These are phyloP conservation scores for Sceliomorpha sp. DNA, from an alignment of 2,888 invertebrate genomes.

Conservation along the genomic window DNA sequence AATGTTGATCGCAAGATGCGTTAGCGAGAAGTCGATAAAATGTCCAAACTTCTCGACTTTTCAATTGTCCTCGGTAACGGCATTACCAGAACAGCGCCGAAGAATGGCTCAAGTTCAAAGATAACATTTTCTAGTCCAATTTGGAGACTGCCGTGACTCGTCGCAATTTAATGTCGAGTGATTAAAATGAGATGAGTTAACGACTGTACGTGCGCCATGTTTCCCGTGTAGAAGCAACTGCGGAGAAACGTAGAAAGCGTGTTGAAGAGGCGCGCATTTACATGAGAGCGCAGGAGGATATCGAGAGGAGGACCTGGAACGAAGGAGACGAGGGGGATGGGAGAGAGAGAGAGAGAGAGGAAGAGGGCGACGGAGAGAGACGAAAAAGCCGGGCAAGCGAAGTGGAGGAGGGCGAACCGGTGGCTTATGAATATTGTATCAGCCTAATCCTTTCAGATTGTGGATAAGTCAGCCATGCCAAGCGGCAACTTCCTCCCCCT, in stretches of 20 bases:
- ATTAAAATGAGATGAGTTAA: conserved; percentile 38
- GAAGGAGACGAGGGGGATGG: too few species aligned
- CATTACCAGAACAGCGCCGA: too few species aligned
- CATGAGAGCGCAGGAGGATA: conserved; percentile 66
- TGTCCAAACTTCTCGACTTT: too few species aligned
- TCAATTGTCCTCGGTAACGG: too few species aligned
- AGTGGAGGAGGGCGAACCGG: conserved; percentile 55
- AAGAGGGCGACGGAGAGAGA: conserved; percentile 22
- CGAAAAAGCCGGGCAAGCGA: conserved; percentile 22
- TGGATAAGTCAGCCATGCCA: conserved; percentile 72
- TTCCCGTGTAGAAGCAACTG: conserved; percentile 31
- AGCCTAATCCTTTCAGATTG: conserved; percentile 75
- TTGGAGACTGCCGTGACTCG: conserved; percentile 2
- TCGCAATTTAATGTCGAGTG: conserved; percentile 20
- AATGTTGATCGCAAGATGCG: too few species aligned
- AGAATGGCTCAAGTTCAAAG: not conserved
- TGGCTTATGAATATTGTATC: conserved; percentile 77
- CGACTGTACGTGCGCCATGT: conserved; percentile 34
- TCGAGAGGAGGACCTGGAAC: conserved; percentile 43
- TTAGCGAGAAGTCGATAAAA: too few species aligned
- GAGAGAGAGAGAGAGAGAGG: conserved; percentile 30
- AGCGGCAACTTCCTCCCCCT: conserved; percentile 45
- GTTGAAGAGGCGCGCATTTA: conserved; percentile 62
- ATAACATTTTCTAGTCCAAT: conserved; percentile 2
- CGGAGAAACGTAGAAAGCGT: conserved; percentile 56